phyloP scores from a whole-genome alignment of 2,797 vertebrate genomes.

The Pipistrellus kuhlii region DNA sequence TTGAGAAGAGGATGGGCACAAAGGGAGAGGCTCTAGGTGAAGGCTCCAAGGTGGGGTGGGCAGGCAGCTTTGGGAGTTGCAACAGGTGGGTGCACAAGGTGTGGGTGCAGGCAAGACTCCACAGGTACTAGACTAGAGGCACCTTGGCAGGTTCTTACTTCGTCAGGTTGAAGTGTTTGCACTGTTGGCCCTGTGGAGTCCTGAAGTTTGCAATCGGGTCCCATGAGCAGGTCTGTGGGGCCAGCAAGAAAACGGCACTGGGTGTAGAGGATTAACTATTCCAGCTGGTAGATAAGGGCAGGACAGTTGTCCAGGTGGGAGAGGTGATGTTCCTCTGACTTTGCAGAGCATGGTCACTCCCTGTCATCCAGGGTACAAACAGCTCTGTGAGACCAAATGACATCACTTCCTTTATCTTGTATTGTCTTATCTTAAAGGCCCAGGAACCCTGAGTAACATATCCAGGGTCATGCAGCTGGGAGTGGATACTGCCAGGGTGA shows the following conservation, averaged over 20 bases:
- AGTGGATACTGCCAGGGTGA: neutral
- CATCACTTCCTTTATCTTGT: neutral
- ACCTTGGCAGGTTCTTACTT: neutral
- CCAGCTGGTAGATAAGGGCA: neutral
- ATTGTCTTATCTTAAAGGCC: neutral
- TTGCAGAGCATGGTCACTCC: neutral
- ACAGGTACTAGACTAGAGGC: no score
- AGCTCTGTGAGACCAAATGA: neutral
- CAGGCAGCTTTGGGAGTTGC: neutral
- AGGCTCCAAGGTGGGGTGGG: fast-evolving
- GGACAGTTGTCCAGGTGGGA: neutral
- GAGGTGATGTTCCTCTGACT: neutral
- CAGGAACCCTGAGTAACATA: neutral
- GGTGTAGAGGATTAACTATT: neutral
- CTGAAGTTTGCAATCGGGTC: neutral
- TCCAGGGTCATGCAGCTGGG: neutral
- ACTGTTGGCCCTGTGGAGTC: neutral
- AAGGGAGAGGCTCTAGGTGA: neutral
- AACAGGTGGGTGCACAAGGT: no score
- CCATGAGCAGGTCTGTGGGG: no score
- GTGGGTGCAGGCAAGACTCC: neutral
- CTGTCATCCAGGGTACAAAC: neutral
- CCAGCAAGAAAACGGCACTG: neutral
- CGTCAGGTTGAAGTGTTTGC: neutral
- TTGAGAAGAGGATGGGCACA: neutral